These are phyloP conservation scores for Pegoplata infirma DNA, from an alignment of 2,888 invertebrate species.

Conservation along the genomic window DNA sequence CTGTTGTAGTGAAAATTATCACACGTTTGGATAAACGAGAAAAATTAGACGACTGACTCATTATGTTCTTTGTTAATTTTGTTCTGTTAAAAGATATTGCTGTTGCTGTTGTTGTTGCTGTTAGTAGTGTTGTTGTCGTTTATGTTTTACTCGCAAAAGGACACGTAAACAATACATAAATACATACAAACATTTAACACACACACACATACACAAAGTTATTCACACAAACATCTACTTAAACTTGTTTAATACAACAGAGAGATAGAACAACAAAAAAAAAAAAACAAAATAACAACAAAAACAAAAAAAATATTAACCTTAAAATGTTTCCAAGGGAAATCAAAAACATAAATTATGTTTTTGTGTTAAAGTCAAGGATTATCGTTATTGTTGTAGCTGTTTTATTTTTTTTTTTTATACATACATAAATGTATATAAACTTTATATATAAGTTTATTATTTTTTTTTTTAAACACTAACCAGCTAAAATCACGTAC, in stretches of 20 bases:
- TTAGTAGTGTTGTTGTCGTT: slow-evolving; percentile 27
- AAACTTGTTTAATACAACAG: background rate
- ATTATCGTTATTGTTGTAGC: slow-evolving; percentile 48
- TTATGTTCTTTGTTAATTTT: slow-evolving; percentile 45
- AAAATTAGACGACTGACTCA: slow-evolving; percentile 46
- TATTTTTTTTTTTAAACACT: background rate
- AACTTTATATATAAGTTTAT: too few species aligned
- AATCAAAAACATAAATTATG: slow-evolving; percentile 61
- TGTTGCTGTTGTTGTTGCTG: background rate
- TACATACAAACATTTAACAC: background rate
- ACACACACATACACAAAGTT: background rate
- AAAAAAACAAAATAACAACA: slow-evolving; percentile 9
- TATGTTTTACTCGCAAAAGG: slow-evolving; percentile 28
- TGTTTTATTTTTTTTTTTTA: background rate
- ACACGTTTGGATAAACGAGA: slow-evolving; percentile 39
- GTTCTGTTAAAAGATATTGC: background rate
- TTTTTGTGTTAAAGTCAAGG: slow-evolving; percentile 61
- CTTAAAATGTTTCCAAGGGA: slow-evolving; percentile 56
- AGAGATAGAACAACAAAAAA: background rate
- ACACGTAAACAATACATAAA: slow-evolving; percentile 38
- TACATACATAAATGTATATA: too few species aligned
- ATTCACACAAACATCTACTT: background rate
- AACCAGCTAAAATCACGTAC: slow-evolving; percentile 36
- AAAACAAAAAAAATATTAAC: slow-evolving; percentile 58
- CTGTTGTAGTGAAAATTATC: slow-evolving; percentile 42